Conservation (phyloP, 2,113 vertebrate species). For the Alligator sinensis region DNA sequence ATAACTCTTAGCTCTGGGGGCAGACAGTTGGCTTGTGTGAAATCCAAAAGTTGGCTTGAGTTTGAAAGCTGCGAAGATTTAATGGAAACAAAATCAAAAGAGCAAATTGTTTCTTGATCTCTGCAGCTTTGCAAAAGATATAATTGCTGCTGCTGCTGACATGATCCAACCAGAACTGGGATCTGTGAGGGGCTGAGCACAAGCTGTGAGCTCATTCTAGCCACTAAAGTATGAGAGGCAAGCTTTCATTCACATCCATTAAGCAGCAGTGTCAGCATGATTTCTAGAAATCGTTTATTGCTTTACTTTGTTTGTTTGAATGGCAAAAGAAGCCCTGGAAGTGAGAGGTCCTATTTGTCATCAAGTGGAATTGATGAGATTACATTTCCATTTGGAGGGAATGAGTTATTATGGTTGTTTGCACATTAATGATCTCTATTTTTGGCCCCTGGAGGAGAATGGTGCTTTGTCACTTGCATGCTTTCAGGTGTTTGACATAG, state of each 20-base stretch:
- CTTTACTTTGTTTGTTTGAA: neutral
- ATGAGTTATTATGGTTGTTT: neutral
- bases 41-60: no score
- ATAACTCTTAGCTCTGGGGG: no score
- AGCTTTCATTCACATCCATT: rapidly evolving
- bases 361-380: neutral
- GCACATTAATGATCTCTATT: neutral
- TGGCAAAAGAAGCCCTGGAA: rapidly evolving
- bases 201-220: neutral
- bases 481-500: neutral
- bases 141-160: neutral
- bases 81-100: neutral
- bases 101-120: no score
- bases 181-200: rapidly evolving
- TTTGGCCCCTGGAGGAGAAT: rapidly evolving
- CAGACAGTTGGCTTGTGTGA: no score
- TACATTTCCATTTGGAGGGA: neutral
- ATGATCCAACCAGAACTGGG: neutral
- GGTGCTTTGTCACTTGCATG: neutral
- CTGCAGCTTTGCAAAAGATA: neutral
- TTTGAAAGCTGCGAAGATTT: neutral
- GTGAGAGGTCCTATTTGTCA: rapidly evolving
- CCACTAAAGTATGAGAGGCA: rapidly evolving
- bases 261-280: rapidly evolving
- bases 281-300: neutral